Conservation (phyloP, 2,888 invertebrate species). For the Spialia ferax region DNA sequence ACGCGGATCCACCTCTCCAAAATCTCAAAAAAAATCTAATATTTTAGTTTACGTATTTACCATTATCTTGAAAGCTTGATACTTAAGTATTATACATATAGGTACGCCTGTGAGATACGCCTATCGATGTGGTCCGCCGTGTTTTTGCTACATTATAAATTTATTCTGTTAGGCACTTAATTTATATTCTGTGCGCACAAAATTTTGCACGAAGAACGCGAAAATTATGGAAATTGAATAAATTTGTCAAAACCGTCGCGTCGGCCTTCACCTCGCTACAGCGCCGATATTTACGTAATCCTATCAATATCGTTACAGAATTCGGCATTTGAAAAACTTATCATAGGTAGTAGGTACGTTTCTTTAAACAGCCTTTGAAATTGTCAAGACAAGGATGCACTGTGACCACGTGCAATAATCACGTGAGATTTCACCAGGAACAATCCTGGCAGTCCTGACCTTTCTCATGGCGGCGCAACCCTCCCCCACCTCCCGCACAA, state of each 20-base stretch:
- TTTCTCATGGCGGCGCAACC: constrained; percentile 61
- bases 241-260: constrained; percentile 17
- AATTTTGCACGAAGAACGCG: neutral
- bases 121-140: too few relatives aligned
- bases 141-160: neutral
- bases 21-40: too few relatives aligned
- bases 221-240: constrained; percentile 26
- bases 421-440: constrained; percentile 47
- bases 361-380: neutral
- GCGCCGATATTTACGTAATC: constrained; percentile 31
- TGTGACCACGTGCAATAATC: constrained; percentile 44
- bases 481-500: constrained; percentile 51
- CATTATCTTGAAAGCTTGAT: too few relatives aligned
- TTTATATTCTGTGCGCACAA: neutral
- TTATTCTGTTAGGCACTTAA: neutral
- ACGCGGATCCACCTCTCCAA: too few relatives aligned
- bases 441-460: constrained; percentile 61
- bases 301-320: constrained; percentile 7
- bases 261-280: constrained; percentile 20
- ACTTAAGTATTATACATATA: too few relatives aligned
- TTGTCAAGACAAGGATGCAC: constrained; percentile 39
- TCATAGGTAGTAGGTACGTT: neutral
- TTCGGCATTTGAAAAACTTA: constrained; percentile 4
- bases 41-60: too few relatives aligned
- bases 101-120: too few relatives aligned